These are phyloP conservation scores for Rhinichthys osculus DNA, from an alignment of 2,797 vertebrate species.

Conservation along the genomic window DNA sequence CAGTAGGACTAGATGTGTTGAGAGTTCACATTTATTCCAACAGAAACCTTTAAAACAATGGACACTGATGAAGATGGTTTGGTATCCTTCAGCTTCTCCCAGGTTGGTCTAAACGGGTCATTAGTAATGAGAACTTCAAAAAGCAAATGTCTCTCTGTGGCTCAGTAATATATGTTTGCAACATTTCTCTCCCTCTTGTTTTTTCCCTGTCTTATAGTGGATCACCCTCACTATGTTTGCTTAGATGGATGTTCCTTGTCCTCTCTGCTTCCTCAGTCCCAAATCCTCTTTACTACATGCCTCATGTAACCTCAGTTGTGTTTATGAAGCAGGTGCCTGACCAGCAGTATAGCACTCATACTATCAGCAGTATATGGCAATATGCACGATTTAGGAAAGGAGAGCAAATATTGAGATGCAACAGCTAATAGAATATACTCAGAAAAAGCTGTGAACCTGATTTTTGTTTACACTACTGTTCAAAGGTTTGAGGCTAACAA, in stretches of 20 bases:
- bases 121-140: neutral
- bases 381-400: neutral
- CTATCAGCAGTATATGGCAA: neutral
- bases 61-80: slow-evolving; percentile 79
- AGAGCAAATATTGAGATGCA: neutral
- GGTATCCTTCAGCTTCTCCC: slow-evolving; percentile 78
- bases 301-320: neutral
- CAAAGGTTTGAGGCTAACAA: neutral
- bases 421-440: neutral
- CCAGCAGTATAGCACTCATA: neutral
- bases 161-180: neutral
- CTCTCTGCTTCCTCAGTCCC: neutral
- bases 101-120: slow-evolving; percentile 69
- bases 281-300: slow-evolving; percentile 20
- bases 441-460: neutral
- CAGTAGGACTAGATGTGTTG: neutral
- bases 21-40: neutral
- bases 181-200: slow-evolving; percentile 20
- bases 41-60: slow-evolving; percentile 83
- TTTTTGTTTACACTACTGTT: neutral
- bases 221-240: slow-evolving; percentile 85
- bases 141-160: neutral
- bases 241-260: slow-evolving; percentile 61
- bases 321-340: neutral
- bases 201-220: slow-evolving; percentile 72